Evolutionary conservation across 2,797 vertebrate species (phyloP), one percentile per base, ranked within the genome.

Genomic region (Microctenopoma stevenorrisi): DNA sequence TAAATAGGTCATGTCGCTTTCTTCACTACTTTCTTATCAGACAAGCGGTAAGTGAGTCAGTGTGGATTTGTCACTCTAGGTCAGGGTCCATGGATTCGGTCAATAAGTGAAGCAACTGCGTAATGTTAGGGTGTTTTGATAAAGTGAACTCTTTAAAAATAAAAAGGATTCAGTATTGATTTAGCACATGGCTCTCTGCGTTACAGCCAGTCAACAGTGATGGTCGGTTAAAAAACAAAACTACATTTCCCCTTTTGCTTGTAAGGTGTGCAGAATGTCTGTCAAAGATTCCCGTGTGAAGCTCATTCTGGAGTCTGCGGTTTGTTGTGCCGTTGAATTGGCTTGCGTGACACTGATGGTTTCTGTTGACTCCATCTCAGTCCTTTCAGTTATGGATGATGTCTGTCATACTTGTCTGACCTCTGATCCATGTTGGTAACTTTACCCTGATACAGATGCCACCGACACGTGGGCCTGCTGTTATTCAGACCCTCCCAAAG

Each of bases 1-100:
- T 4, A 12, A 48, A 62, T 15, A 25, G n/a, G 13, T 7, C 4
- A 4, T 5, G 7, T 35, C 35, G 16, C 33, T 16, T 18, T 52
- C 42, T 13, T 48, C 26, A 60, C 52, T 38, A 40, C 50, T 51
- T 56, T 52, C 55, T 73, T 86, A 81, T 87, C 73, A 43, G 52
- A 18, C 33, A 28, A 61, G 1, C 14, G 5, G 7, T 68, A 70
- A 78, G 49, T 64, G 13, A 7, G 25, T 72, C 15, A 1, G 9
- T n/a, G 55, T 47, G 0, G 58, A 71, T 77, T 76, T 61, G 67
- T 74, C 78, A 53, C 9, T 61, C n/a, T 54, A 16, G 75, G 26
- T 74, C 59, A 82, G 80, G 64, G 78, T 86, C 71, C 76, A 79
- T 14, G 30, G 8, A 11, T n/a, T 56, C 11, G 0, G 0, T 47